Evolutionary conservation across 2,888 invertebrate species (phyloP), one percentile per base, ranked within the genome.

Genomic region (Cinara cedri): DNA sequence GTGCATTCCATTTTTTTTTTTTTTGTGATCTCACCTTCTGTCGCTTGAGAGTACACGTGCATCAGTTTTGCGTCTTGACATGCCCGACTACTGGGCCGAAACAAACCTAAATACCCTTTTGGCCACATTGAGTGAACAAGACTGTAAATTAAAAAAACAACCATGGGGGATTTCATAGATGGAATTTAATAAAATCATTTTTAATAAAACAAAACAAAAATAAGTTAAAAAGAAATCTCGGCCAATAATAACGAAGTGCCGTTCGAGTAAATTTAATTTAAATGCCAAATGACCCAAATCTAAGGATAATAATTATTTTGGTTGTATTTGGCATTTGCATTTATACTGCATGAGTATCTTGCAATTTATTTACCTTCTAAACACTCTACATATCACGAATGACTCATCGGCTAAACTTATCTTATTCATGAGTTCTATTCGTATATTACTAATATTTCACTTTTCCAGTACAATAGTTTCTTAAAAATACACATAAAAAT

Each of bases 361-460:
- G 55, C 44, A 76, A 66, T 66, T 76, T 57, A 66, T 66, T 57
- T 55, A 76, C 65, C 76, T 57, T 66, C 54, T 66, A 62, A 66
- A 57, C 44, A 66, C 65, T 55, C 65, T 76, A 76, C 55, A 57
- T 66, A 66, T 66, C 55, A 76, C 76, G 76, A 76, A 76, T 76
- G 76, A 76, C 76, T 76, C 76, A 76, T 76, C 76, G 21, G 76
- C 76, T 57, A 76, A 76, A 76, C 76, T 76, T 76, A 66, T 76
- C 76, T 76, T 76, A 66, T 76, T 76, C 76, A 76, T 76, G 76
- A 76, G 76, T 76, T 76, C 76, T 76, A 76, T 76, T 76, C 76
- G 76, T 44, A 66, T 76, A 26, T 76, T 55, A 76, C 55, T 76
- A 75, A 66, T 65, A 51, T 51, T 74, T 51, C 63, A 63, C 74